phyloP scores from a whole-genome alignment of 1,140 invertebrate species.

The Trissolcus basalis region DNA sequence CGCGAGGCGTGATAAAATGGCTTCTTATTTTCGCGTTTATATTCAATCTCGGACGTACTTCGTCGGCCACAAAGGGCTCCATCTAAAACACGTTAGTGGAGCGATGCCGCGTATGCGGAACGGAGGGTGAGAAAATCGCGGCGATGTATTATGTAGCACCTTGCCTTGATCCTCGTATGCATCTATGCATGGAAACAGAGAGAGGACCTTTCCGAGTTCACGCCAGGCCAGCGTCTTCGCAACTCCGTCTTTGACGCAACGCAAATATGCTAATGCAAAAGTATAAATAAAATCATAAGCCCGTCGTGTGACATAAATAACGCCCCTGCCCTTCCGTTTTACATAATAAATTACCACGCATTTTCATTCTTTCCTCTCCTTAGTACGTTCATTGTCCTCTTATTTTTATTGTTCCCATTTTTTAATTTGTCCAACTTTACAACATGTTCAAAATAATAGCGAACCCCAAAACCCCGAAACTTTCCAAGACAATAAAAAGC shows the following conservation, averaged over 20 bases:
- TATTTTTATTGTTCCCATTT: too few species aligned
- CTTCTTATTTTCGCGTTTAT: conserved; percentile 76
- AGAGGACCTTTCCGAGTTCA: conserved; percentile 30
- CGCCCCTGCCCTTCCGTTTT: background rate
- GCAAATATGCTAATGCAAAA: conserved; percentile 54
- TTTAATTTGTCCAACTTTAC: too few species aligned
- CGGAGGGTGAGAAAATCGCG: conserved; percentile 47
- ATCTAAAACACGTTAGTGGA: conserved; percentile 73
- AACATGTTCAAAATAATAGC: too few species aligned
- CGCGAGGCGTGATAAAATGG: conserved; percentile 72
- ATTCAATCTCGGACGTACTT: conserved; percentile 70
- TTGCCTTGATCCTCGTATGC: conserved; percentile 61
- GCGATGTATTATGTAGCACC: conserved; percentile 65
- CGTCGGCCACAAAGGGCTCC: conserved; percentile 67
- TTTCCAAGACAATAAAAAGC: too few species aligned
- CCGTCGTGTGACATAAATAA: conserved; percentile 26
- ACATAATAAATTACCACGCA: conserved; percentile 13
- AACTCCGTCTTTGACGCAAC: conserved; percentile 26
- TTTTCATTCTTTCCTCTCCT: too few species aligned
- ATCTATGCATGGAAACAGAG: conserved; percentile 61
- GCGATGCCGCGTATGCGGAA: conserved; percentile 41
- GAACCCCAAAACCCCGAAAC: too few species aligned
- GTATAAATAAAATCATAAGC: conserved; percentile 45
- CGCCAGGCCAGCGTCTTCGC: conserved; percentile 30
- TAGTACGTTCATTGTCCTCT: too few species aligned